Conservation (phyloP, 1,140 invertebrate species). For the Atopsyche davidsoni region DNA sequence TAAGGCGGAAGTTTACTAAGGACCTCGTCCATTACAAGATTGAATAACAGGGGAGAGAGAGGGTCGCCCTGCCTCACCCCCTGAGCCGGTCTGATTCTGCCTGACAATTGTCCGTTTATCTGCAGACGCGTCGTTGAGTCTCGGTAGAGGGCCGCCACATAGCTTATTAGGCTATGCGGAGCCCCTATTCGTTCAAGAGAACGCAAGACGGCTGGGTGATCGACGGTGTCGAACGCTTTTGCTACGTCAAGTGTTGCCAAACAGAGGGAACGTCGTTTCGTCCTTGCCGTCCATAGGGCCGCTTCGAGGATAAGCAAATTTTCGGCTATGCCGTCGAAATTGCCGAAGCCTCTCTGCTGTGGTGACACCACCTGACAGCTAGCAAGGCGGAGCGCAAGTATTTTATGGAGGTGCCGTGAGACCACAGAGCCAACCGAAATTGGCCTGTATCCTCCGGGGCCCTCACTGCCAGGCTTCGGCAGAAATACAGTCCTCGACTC, state of each 20-base stretch:
- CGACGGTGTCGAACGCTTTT: constrained; percentile 38
- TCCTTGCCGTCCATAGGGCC: constrained; percentile 32
- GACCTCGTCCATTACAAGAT: constrained; percentile 40
- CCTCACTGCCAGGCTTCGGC: too few species aligned
- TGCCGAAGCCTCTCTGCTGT: constrained; percentile 33
- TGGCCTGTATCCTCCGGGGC: too few species aligned
- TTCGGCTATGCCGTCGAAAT: constrained; percentile 30
- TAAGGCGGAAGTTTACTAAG: constrained; percentile 30
- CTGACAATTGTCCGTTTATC: constrained; percentile 20
- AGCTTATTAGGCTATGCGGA: constrained; percentile 25
- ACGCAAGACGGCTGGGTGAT: constrained; percentile 32
- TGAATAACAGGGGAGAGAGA: constrained; percentile 45
- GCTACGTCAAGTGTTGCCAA: constrained; percentile 34
- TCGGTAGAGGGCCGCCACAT: constrained; percentile 28
- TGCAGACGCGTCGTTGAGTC: constrained; percentile 29
- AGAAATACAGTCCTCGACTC: too few species aligned
- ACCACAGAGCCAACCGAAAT: too few species aligned
- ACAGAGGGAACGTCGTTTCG: constrained; percentile 30
- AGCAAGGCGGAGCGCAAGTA: too few species aligned
- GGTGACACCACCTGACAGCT: too few species aligned
- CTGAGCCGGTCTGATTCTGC: constrained; percentile 29
- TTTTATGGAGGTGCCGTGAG: too few species aligned
- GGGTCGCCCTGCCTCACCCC: constrained; percentile 51
- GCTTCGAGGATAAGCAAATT: too few species aligned
- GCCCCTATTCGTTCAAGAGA: constrained; percentile 30